phyloP scores from a whole-genome alignment of 2,113 vertebrate genomes.

The Calyptommatus sinebrachiatus region DNA sequence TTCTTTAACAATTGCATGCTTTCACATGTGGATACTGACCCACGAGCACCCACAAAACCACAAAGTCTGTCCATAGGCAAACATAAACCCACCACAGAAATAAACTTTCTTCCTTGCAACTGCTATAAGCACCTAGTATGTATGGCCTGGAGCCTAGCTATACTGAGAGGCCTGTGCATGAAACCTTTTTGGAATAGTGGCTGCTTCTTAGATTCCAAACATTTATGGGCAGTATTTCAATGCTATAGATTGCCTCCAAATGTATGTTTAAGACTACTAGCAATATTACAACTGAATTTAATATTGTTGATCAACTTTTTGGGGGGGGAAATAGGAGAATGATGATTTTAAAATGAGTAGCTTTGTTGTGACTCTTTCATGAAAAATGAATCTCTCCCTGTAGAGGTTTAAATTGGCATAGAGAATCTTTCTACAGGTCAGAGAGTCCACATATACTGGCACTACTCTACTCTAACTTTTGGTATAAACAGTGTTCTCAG shows the following conservation, averaged over 20 bases:
- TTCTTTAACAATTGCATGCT: neutral
- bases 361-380: too few species aligned
- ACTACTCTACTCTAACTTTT: too few species aligned
- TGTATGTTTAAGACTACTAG: too few species aligned
- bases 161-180: neutral
- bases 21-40: neutral
- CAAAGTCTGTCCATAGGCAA: neutral
- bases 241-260: neutral
- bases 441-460: too few species aligned
- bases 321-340: too few species aligned
- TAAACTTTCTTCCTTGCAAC: neutral
- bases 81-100: neutral
- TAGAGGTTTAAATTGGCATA: neutral
- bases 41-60: neutral
- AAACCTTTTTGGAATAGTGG: neutral
- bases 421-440: too few species aligned
- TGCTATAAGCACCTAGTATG: neutral
- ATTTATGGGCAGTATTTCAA: neutral
- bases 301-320: too few species aligned
- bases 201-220: neutral
- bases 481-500: too few species aligned
- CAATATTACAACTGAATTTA: too few species aligned
- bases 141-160: neutral
- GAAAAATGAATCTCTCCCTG: neutral
- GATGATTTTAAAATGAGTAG: too few species aligned